Evolutionary conservation across 92 coral and sea anemone species (phyloP), one percentile per base, ranked within the genome.

Genomic region (Actinostola sp.): DNA sequence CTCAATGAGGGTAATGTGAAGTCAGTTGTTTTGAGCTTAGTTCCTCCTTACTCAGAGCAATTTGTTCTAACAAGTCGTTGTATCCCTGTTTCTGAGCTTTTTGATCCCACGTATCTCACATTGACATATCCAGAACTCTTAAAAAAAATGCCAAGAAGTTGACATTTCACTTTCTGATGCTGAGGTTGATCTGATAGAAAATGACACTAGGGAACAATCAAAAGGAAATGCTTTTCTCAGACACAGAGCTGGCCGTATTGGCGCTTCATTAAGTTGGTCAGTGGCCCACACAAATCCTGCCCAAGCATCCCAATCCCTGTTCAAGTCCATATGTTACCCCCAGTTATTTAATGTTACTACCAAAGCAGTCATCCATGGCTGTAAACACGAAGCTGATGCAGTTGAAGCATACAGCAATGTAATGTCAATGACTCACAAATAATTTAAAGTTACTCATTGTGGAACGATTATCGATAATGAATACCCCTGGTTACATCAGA

Each of bases 211-310:
- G 35, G 61, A 17, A 0, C 86, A 63, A 23, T 39, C 82, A 68
- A 53, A 70, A 43, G 67, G 86, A 24, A 20, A 77, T 63, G 73
- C 82, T n/a, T 88, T 88, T 63, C 82, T 53, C 41, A 71, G 64
- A 48, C 89, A 83, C 79, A 75, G 86, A 29, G 83, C 86, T 29
- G 89, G 92, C 21, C 79, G 88, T 44, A 79, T 88, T 62, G 88
- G 92, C 45, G 88, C 86, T 12, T 83, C 88, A 8, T 32, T 67
- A 27, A 68, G 88, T 58, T 52, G 52, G 28, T 81, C 88, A 17
- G 93, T 76, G 7, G 76, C 71, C 25, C 86, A 78, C 59, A 82
- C 86, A 28, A 78, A 88, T 50, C 85, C 85, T 19, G 88, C 85
- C 43, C 92, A 71, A 43, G 79, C 92, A 32, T 63, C 84, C 32